Conservation (phyloP, 2,888 invertebrate genomes). For the Cybosia mesomella region DNA sequence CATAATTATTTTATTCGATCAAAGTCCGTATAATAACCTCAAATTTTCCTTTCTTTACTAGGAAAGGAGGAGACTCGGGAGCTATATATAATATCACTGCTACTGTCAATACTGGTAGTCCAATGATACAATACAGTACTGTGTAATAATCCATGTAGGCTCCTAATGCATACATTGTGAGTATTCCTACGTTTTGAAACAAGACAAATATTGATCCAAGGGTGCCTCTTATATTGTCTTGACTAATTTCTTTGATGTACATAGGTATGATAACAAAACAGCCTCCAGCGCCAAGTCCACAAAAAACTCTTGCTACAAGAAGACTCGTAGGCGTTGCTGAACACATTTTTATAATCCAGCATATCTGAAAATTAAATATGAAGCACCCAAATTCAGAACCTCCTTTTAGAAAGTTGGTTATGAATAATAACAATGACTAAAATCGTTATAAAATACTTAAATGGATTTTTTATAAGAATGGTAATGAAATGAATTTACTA, state of each 20-base stretch:
- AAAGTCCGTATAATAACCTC: constrained; percentile 50
- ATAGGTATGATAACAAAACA: constrained; percentile 65
- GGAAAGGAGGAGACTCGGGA: constrained; percentile 73
- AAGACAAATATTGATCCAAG: constrained; percentile 58
- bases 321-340: constrained; percentile 51
- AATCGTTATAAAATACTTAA: too few species aligned
- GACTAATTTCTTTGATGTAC: constrained; percentile 70
- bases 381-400: too few species aligned
- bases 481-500: too few species aligned
- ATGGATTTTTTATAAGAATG: too few species aligned
- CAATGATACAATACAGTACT: constrained; percentile 58
- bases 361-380: constrained; percentile 39
- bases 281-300: constrained; percentile 62
- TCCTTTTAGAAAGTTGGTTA: too few species aligned
- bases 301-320: constrained; percentile 55
- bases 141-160: constrained; percentile 64
- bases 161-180: constrained; percentile 65
- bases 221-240: constrained; percentile 65
- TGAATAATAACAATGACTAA: too few species aligned
- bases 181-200: constrained; percentile 61
- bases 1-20: too few species aligned
- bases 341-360: constrained; percentile 56
- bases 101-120: constrained; percentile 56
- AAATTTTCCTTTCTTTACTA: constrained; percentile 64
- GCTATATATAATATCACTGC: constrained; percentile 58